Evolutionary conservation across 2,888 invertebrate species (phyloP), one percentile per base, ranked within the genome.

Genomic region (Eupithecia dodoneata): DNA sequence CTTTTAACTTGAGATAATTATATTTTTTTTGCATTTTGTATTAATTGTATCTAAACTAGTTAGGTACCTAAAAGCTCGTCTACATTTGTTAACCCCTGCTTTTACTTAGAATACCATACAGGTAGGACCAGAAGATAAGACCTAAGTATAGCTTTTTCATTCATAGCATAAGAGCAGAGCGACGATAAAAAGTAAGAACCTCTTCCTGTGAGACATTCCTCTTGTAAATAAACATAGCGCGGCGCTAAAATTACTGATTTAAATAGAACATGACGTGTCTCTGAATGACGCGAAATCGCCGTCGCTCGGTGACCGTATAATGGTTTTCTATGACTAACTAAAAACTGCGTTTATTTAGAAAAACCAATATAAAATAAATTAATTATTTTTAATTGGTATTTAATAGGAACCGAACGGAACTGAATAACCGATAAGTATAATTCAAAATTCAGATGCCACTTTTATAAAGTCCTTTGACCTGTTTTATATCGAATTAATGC

Each of bases 131-230:
- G 30, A 30, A 30, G 30, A 30, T 30, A 30, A 30, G 47, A 47
- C 10, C 47, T 47, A 59, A 59, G n/a, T n/a, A n/a, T n/a, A 63
- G 30, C 18, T 10, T 30, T 18, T 59, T 59, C 18, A 63, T 63
- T 63, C 10, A 30, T 18, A 63, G 10, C 18, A 9, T 9, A 59
- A 55, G 9, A 55, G 55, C 55, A 9, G 30, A 30, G 18, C 59
- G 10, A 30, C 63, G 18, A 63, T 30, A 63, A 30, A 59, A 63
- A 30, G 18, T 63, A 77, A 74, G 76, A 75, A 73, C 74, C 63
- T 81, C 79, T 81, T 83, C 81, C 83, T 82, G 82, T 76, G 83
- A 78, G 82, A 76, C 81, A 76, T 70, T 71, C 72, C 45, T 47
- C 66, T 69, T 71, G 74, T 73, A 80, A 80, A 79, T 81, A 79